A percentile compares a stretch with the other conserved stretches of the same genome.
Conservation (phyloP, 2,888 invertebrate genomes). For the Drepanosiphum platanoidis region DNA sequence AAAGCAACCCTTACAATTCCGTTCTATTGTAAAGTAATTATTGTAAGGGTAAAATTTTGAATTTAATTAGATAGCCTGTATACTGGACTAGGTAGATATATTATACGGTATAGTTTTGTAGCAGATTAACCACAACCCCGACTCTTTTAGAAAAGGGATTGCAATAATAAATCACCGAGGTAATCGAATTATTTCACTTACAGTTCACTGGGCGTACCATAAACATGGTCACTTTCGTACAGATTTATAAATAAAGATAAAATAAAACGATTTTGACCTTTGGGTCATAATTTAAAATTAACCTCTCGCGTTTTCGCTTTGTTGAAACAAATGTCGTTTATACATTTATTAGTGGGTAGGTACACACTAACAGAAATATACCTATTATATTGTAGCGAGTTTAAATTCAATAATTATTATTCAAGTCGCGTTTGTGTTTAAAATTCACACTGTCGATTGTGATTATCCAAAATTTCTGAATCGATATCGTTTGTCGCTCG, state of each 20-base stretch:
- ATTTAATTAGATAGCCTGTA: constrained; percentile 35
- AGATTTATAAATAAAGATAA: constrained; percentile 57
- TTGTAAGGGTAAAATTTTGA: constrained; percentile 40
- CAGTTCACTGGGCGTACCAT: constrained; percentile 50
- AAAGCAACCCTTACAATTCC: neutral
- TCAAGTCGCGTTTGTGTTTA: too few relatives aligned
- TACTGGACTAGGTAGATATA: constrained; percentile 5
- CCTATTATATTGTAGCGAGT: too few relatives aligned
- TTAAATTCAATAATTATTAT: too few relatives aligned
- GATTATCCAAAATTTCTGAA: too few relatives aligned
- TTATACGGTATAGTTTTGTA: constrained; percentile 5
- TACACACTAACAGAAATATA: too few relatives aligned
- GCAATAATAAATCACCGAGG: constrained; percentile 55
- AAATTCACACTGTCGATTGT: too few relatives aligned
- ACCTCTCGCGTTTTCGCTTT: constrained; percentile 30
- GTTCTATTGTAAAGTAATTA: constrained; percentile 36
- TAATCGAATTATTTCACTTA: constrained; percentile 56
- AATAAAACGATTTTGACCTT: constrained; percentile 59
- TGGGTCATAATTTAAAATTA: constrained; percentile 58
- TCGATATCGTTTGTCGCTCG: too few relatives aligned
- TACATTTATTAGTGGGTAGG: neutral
- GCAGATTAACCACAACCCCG: constrained; percentile 57
- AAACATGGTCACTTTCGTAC: constrained; percentile 59
- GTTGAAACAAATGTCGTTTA: constrained; percentile 19
- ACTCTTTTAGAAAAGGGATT: constrained; percentile 58